Conservation (phyloP, 92 coral and sea anemone genomes). For the Porites divaricata region DNA sequence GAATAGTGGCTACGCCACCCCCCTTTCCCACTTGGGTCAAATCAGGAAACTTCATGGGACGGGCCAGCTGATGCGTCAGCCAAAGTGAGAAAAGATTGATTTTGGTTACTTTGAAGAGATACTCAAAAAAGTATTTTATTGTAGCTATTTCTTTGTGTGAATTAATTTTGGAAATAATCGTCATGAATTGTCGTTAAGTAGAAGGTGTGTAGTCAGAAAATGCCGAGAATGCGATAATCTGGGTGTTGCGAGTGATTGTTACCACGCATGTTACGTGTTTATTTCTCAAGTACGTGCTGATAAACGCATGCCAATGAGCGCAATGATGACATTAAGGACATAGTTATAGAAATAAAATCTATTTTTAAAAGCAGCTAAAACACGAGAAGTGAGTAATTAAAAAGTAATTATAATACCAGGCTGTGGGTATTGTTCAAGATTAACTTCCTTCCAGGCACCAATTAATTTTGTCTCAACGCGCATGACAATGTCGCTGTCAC, state of each 20-base stretch:
- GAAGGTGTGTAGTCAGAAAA: not conserved
- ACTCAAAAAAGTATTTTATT: no score
- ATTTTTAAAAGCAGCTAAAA: not conserved
- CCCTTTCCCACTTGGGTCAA: no score
- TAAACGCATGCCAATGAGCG: not conserved
- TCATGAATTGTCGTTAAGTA: no score
- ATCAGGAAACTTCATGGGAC: no score
- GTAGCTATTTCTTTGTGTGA: no score
- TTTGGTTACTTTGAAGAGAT: no score
- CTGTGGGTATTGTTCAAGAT: slow-evolving; percentile 1
- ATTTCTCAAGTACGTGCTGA: slow-evolving; percentile 36
- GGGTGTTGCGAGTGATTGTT: not conserved
- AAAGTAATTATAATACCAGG: not conserved
- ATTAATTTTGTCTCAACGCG: slow-evolving; percentile 32
- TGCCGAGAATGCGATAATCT: not conserved
- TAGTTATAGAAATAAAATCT: not conserved
- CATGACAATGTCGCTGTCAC: slow-evolving; percentile 29
- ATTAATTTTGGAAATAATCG: no score
- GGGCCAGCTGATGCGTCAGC: no score
- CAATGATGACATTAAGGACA: no score
- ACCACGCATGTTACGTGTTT: slow-evolving; percentile 1
- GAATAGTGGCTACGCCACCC: no score
- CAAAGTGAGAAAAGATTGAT: no score
- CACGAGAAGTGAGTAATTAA: not conserved
- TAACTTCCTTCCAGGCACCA: not conserved